Evolutionary conservation across 2,888 invertebrate species (phyloP), one percentile per base, ranked within the genome.

Genomic region (Gastrophysa polygoni): DNA sequence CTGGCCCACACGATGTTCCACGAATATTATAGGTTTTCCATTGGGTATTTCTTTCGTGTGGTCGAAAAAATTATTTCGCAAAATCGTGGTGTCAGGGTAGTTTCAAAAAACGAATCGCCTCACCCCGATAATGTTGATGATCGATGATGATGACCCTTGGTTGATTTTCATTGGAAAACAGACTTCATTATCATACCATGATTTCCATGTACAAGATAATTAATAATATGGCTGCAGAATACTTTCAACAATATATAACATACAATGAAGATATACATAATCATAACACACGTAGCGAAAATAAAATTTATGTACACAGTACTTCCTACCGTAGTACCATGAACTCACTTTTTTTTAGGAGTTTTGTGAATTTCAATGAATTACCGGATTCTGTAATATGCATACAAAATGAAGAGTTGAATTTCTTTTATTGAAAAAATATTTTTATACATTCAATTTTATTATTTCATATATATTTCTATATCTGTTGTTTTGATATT

Each of bases 141-240:
- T 44, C 44, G 44, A 44, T 44, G n/a, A 7, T 43, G 16, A 7
- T 43, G 14, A 20, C 46, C 14, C 48, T 46, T 11, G 29, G 20
- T 17, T 51, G 28, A 20, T 51, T 51, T 43, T 43, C 43, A 54
- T 29, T 32, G 34, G 32, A 16, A 54, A 38, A 28, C 28, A 28
- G 28, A 28, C 28, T 28, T 28, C 8, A 6, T 32, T 32, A 32
- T 32, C 6, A 32, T 32, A 32, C 32, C 32, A 32, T 32, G 8
- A 32, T 32, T 32, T 32, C 11, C 11, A 38, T 51, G 29, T 28
- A 14, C 54, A 24, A 55, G 28, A 51, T 50, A 16, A 51, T 6
- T 43, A 58, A 29, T 46, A 7, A 10, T 18, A 17, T 8, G 44
- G 44, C 44, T 16, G 14, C 44, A 10, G 16, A 44, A 44, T 44